These are phyloP conservation scores for Drosophila nikananu DNA, from an alignment of 1,140 invertebrate genomes.

Conservation along the genomic window DNA sequence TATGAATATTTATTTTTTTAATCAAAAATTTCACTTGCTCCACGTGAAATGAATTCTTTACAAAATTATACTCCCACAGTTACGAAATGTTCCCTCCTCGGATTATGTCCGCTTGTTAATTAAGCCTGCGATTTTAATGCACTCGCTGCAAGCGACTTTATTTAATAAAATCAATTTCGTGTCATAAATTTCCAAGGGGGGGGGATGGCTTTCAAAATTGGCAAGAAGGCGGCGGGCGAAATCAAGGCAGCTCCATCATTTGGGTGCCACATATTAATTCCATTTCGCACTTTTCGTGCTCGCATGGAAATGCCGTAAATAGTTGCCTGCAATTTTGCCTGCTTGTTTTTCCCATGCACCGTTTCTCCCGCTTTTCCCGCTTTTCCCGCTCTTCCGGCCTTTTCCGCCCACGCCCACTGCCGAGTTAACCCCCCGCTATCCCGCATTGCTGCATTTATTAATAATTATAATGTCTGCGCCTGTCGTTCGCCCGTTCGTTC, in stretches of 20 bases:
- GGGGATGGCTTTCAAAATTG: neutral
- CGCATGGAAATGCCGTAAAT: conserved; percentile 76
- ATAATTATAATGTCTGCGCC: conserved; percentile 81
- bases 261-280: conserved; percentile 82
- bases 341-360: conserved; percentile 8
- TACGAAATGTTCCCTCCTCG: too few species aligned
- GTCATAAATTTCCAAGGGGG: conserved; percentile 68
- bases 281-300: conserved; percentile 71
- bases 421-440: neutral
- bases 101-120: conserved; percentile 39
- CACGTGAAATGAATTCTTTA: neutral
- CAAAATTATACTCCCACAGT: neutral
- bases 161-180: conserved; percentile 81
- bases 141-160: conserved; percentile 61
- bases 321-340: conserved; percentile 52
- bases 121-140: conserved; percentile 66
- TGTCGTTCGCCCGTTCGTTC: conserved; percentile 49
- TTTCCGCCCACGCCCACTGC: neutral
- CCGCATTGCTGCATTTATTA: conserved; percentile 77
- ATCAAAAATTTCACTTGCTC: neutral
- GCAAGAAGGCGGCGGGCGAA: neutral
- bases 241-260: conserved; percentile 61
- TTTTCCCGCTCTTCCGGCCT: neutral
- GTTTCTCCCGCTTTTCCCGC: neutral
- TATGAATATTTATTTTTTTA: neutral